Evolutionary conservation across 2,797 vertebrate species (phyloP), one percentile per base, ranked within the genome.

Genomic region (Rhinichthys osculus): DNA sequence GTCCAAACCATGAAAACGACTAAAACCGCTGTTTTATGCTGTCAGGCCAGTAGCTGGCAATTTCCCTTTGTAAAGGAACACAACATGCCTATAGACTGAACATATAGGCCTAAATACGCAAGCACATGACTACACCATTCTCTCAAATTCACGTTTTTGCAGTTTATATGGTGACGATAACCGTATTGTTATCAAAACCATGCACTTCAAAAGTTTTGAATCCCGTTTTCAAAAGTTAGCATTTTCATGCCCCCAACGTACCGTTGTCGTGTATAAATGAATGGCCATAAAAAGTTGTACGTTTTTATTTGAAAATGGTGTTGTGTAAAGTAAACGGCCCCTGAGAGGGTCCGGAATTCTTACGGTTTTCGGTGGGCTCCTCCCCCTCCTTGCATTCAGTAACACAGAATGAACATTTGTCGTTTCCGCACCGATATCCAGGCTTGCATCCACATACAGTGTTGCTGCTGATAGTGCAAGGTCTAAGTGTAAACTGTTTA

Each of bases 391-490:
- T 17, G 35, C 95, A 96, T 16, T 84, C 84, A 0, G 77, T 0
- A 1, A 90, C 21, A 44, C 96, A 96, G 90, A 87, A 92, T 11
- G 87, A 64, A 17, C 96, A 96, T 0, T 0, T 0, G 0, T 1
- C 0, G 14, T 95, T 0, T 0, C 91, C 93, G 83, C 96, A 96
- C 8, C 2, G 13, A 44, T 90, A 87, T 5, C 94, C 95, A 0
- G 84, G 0, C 70, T 2, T 87, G 47, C 96, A 96, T 52, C 90
- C 90, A 35, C 96, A 96, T 82, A 85, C 21, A 0, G 95, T 93
- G 87, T 96, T 89, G 0, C 7, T 64, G 16, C 52, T 87, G 17
- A 10, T 0, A 0, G 87, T 94, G 87, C 96, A 96, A 0, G 0
- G 0, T 76, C 88, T 23, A 59, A 67, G 0, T 0, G 8, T 1